Base-by-base conservation (phyloP, 2,888 invertebrate genomes). In the Parapristionchus giblindavisi region DNA sequence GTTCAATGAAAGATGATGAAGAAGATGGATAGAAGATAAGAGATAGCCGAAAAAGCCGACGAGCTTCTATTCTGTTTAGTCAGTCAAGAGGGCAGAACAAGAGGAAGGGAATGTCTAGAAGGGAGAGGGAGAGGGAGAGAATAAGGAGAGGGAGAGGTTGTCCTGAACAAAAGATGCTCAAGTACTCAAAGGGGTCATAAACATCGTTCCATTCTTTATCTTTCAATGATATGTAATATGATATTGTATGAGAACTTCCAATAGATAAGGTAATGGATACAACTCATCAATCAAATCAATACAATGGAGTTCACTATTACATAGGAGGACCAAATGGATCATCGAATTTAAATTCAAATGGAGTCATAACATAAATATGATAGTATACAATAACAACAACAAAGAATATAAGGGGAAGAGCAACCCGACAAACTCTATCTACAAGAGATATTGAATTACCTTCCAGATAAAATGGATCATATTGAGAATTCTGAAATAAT, bases 331-430 rank as follows among this genome's bases (percentile, higher is more conserved):
- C 66, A 51, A 27, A 3, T n/a, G 66, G 48, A 2, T 29, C 48
- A 3, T 81, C 79, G 56, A 83, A 81, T 32, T 79, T 54, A 65
- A 83, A 83, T 4, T 77, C 66, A 24, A 78, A 79, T 2, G 80
- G 75, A 17, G 77, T 75, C 32, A 79, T 81, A 34, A 83, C 81
- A 77, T 84, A 84, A 66, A 84, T 80, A 32, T 82, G 92, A 93
- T 94, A 94, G 88, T 94, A 94, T 88, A 93, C 92, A 75, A 93
- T 89, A 88, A 94, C 93, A 81, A 94, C 93, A 17, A 92, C 90
- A 3, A 93, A 88, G 89, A 94, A 94, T 60, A 92, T 91, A 72
- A 93, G 85, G 0, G 94, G 94, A 87, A 94, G 94, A 38, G 93
- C 91, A 54, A 93, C 90, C 56, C 94, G 89, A 24, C 76, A 66